These are phyloP conservation scores for Gymnocheta viridis DNA, from an alignment of 2,888 invertebrate species.

Conservation along the genomic window DNA sequence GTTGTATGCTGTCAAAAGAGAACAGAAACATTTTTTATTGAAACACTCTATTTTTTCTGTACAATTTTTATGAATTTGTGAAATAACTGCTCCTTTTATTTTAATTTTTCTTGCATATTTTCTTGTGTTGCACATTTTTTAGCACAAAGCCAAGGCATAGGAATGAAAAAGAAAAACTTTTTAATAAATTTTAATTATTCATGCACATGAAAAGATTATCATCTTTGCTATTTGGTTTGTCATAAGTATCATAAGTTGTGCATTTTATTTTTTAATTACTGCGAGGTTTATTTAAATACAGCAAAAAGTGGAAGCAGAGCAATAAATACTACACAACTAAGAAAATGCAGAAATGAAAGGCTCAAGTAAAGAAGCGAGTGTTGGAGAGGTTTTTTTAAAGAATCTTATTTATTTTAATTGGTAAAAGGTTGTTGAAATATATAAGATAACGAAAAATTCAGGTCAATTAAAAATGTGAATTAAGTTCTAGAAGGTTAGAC, in stretches of 20 bases:
- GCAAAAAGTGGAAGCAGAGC: not conserved
- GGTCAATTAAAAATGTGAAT: conserved; percentile 48
- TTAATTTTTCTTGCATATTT: conserved; percentile 30
- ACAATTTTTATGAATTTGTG: conserved; percentile 40
- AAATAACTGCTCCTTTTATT: conserved; percentile 46
- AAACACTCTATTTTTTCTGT: conserved; percentile 36
- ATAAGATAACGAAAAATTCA: conserved; percentile 43
- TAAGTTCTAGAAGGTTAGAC: conserved; percentile 1
- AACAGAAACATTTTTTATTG: not conserved
- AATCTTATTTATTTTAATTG: conserved; percentile 62
- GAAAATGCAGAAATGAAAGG: conserved; percentile 16
- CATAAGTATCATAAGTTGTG: conserved; percentile 70
- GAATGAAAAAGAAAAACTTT: conserved; percentile 31
- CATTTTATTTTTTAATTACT: conserved; percentile 70
- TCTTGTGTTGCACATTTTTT: conserved; percentile 60
- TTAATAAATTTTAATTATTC: conserved; percentile 81
- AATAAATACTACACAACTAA: conserved; percentile 23
- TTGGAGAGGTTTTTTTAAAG: conserved; percentile 25
- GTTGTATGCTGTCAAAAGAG: not conserved
- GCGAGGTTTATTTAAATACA: conserved; percentile 46
- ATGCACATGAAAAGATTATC: conserved; percentile 81
- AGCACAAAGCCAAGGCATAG: not conserved
- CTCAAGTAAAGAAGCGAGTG: not conserved
- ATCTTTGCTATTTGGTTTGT: conserved; percentile 69
- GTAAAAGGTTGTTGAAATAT: conserved; percentile 32